Evolutionary conservation across 2,797 vertebrate genomes (phyloP), one percentile per base, ranked within the genome.

Genomic region (Margarornis squamiger): DNA sequence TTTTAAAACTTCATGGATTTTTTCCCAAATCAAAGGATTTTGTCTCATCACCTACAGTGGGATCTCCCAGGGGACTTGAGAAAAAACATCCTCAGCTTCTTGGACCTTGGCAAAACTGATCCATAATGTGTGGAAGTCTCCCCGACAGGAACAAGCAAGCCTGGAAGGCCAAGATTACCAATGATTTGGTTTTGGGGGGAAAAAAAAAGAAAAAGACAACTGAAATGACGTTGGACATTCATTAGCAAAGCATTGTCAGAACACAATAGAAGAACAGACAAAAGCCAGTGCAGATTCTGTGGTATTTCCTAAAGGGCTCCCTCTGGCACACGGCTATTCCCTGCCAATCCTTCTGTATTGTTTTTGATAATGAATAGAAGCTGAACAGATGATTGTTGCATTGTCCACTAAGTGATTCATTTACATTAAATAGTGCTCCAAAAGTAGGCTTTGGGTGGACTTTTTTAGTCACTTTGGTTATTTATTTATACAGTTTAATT

Each of bases 371-470:
- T 97, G 86, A 97, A 86, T 88, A 96, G 93, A 95, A 94, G 93
- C 95, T 92, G 95, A 97, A 96, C 90, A 93, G 96, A 92, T 96
- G 95, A 96, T 95, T 95, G 93, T 92, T 93, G 92, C 62, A 96
- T 96, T 97, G 95, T 97, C 94, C 90, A 91, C 82, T 88, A 97
- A 96, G 95, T 95, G 95, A 92, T 97, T 95, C 84, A 95, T 97
- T 97, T 97, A 96, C 90, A 84, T 96, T 95, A 97, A 96, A 95
- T 70, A 95, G 46, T 66, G 58, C 82, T 95, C 90, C 84, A 92
- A 92, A 95, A 95, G 92, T 66, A 95, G 88, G 85, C 75, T 90
- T 92, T 61, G 92, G 90, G 54, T 96, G 58, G 86, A 93, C 79
- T 88, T 93, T 89, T 94, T 93, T 74, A 91, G 88, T 93, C 77